Conservation (phyloP, 2,888 invertebrate genomes). For the Masnerella sp. region DNA sequence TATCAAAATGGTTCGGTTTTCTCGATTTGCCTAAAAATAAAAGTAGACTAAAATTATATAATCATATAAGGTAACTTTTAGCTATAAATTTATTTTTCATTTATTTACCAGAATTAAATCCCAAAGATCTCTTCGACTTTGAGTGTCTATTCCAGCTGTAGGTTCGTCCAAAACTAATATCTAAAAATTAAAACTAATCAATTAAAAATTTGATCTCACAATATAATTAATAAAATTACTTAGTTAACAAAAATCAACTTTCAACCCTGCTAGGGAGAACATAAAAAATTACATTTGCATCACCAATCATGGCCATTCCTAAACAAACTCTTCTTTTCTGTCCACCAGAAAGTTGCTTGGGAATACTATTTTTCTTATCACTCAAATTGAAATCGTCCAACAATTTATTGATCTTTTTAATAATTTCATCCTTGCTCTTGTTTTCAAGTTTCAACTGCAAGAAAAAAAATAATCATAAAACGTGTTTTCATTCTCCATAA, state of each 20-base stretch:
- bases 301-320: constrained; percentile 87
- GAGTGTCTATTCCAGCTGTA: constrained; percentile 94
- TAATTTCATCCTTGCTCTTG: constrained; percentile 76
- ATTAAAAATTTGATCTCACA: not conserved
- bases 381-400: constrained; percentile 82
- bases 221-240: not conserved
- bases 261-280: too few species aligned
- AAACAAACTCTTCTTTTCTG: constrained; percentile 93
- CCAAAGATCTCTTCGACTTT: constrained; percentile 92
- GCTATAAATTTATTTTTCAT: too few species aligned
- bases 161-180: constrained; percentile 87
- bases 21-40: constrained; percentile 79
- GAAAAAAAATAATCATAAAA: not conserved
- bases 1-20: constrained; percentile 88
- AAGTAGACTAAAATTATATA: not conserved
- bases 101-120: constrained; percentile 85
- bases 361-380: constrained; percentile 82
- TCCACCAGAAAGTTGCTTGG: constrained; percentile 89
- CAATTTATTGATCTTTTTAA: constrained; percentile 79
- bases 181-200: constrained; percentile 58
- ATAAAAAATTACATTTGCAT: constrained; percentile 74
- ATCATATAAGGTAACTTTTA: too few species aligned
- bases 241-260: not conserved
- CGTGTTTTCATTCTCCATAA: too few species aligned
- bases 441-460: constrained; percentile 27